Evolutionary conservation across 2,888 invertebrate genomes (phyloP).

Genomic region (Tetanocera ferruginea): DNA sequence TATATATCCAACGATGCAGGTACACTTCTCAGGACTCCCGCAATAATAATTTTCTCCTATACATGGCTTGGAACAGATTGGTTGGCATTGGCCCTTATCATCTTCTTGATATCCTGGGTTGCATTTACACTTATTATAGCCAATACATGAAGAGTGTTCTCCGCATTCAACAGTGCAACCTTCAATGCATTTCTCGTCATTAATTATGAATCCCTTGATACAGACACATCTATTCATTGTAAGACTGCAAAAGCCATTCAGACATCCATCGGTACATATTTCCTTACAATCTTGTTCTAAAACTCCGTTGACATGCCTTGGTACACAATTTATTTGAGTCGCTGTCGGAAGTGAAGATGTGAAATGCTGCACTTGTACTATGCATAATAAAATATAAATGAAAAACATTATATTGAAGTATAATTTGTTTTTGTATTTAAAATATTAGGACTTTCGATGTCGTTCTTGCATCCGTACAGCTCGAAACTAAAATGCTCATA

Average conservation of each 20-base stretch:
- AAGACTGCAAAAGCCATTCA: conserved; percentile 5
- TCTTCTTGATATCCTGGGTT: background rate
- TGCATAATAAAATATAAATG: too few species aligned
- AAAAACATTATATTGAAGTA: too few species aligned
- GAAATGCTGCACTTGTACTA: too few species aligned
- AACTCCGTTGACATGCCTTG: conserved; percentile 8
- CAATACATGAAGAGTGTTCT: background rate
- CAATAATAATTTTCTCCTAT: conserved; percentile 2
- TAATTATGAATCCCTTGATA: background rate
- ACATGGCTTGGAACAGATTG: background rate
- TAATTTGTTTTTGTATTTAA: too few species aligned
- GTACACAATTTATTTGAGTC: background rate
- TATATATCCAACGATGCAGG: background rate
- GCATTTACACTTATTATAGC: background rate
- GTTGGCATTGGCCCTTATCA: background rate
- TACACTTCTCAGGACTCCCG: conserved; percentile 4
- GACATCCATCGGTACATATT: conserved; percentile 11
- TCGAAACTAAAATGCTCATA: too few species aligned
- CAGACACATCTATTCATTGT: conserved; percentile 7
- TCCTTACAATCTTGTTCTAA: background rate
- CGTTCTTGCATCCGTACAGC: too few species aligned
- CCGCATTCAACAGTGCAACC: background rate
- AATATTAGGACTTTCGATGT: too few species aligned
- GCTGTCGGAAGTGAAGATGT: too few species aligned
- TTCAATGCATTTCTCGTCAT: background rate